These are phyloP conservation scores for Mormyrops attenuatus DNA, from an alignment of 2,797 vertebrate species.

Conservation along the genomic window DNA sequence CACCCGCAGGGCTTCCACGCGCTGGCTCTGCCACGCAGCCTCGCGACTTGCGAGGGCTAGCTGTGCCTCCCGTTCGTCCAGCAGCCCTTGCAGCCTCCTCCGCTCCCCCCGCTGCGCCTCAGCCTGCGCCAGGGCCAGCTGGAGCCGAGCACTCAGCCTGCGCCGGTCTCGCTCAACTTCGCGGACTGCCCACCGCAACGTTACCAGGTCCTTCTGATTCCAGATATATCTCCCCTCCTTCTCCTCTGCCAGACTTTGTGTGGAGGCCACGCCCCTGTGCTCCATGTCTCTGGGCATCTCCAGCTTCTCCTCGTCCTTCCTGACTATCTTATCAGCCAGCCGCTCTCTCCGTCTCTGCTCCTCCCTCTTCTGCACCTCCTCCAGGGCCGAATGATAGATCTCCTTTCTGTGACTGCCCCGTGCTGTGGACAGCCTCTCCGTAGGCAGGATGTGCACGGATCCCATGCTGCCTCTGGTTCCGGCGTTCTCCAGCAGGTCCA, in stretches of 20 bases:
- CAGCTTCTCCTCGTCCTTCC: conserved; percentile 28
- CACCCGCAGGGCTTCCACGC: conserved; percentile 24
- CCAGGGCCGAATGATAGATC: conserved; percentile 35
- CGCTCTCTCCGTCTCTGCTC: conserved; percentile 31
- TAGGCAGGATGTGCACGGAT: conserved; percentile 25
- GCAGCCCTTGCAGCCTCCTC: conserved; percentile 40
- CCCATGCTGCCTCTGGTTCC: not conserved
- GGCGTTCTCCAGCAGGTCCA: conserved; percentile 38
- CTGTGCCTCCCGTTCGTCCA: conserved; percentile 41
- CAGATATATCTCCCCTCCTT: conserved; percentile 42
- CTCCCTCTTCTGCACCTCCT: conserved; percentile 42
- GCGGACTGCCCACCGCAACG: conserved; percentile 25
- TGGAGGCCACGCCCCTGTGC: not conserved
- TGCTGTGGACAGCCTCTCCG: conserved; percentile 37
- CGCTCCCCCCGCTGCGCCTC: conserved; percentile 36
- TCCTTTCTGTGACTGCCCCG: conserved; percentile 35
- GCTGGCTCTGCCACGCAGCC: conserved; percentile 15
- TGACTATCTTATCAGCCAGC: conserved; percentile 33
- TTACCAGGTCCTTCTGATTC: conserved; percentile 43
- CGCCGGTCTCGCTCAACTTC: conserved; percentile 38
- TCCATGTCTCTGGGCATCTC: conserved; percentile 24
- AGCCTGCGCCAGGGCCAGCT: conserved; percentile 42
- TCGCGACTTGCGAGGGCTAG: conserved; percentile 34
- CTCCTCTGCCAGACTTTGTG: not conserved
- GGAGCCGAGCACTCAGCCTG: conserved; percentile 40